Percentiles rank a stretch among this genome's conserved stretches.
Conservation (phyloP, 2,888 invertebrate species). For the Parascotia fuliginaria region DNA sequence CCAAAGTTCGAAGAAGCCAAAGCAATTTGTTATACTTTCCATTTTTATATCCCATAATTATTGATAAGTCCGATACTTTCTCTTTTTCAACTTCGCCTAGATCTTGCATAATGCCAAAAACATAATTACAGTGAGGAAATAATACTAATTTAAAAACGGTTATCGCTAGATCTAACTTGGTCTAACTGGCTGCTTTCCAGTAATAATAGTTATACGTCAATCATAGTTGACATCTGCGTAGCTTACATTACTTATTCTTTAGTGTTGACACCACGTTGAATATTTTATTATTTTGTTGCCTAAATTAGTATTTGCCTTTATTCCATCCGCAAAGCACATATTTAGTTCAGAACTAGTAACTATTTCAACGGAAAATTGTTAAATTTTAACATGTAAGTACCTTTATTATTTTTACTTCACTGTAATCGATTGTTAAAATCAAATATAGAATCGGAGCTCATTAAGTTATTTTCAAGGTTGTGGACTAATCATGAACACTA, state of each 20-base stretch:
- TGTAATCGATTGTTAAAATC: not conserved
- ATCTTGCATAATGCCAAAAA: constrained; percentile 49
- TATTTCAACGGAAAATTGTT: not conserved
- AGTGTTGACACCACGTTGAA: constrained; percentile 23
- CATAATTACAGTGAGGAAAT: constrained; percentile 29
- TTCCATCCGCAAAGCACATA: no score
- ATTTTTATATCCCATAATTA: constrained; percentile 67
- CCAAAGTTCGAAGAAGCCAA: constrained; percentile 54
- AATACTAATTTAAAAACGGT: constrained; percentile 37
- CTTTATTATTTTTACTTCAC: no score
- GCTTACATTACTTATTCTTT: constrained; percentile 30
- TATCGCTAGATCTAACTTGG: constrained; percentile 40
- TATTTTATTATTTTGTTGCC: constrained; percentile 18
- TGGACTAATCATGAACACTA: constrained; percentile 22
- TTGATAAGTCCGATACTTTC: constrained; percentile 68
- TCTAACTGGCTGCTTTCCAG: constrained; percentile 27
- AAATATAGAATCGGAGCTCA: constrained; percentile 5
- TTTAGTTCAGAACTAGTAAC: not conserved
- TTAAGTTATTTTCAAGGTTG: constrained; percentile 19
- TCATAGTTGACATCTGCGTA: constrained; percentile 35
- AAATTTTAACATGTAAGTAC: not conserved
- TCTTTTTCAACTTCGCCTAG: constrained; percentile 55
- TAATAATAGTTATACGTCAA: constrained; percentile 29
- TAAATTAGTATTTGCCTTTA: not conserved
- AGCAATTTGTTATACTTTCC: constrained; percentile 71